These are phyloP conservation scores for Aphidius colemani DNA, from an alignment of 2,888 invertebrate genomes.

Conservation along the genomic window DNA sequence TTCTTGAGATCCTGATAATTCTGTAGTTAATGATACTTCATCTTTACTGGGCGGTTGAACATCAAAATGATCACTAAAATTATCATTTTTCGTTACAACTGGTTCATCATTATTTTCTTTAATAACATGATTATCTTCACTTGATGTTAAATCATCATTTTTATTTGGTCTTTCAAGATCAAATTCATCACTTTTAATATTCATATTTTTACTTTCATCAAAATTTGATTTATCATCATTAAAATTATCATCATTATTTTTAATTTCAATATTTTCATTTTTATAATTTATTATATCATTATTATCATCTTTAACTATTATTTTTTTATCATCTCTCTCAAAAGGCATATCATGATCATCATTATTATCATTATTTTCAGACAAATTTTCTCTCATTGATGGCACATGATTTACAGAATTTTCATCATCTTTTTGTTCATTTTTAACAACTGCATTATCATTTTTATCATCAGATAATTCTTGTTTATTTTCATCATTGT, in stretches of 20 bases:
- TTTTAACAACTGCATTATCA: conserved; percentile 20
- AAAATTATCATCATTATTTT: conserved; percentile 17
- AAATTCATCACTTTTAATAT: no score
- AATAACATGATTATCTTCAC: no score
- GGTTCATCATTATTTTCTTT: not conserved
- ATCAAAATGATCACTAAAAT: conserved; percentile 20
- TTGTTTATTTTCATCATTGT: not conserved
- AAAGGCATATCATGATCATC: conserved; percentile 6
- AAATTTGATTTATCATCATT: no score
- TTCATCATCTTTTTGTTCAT: conserved; percentile 2
- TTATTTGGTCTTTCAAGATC: no score
- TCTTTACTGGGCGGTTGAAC: conserved; percentile 8
- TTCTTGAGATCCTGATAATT: not conserved
- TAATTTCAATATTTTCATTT: conserved; percentile 8
- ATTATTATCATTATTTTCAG: conserved; percentile 14
- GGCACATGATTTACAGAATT: conserved; percentile 16
- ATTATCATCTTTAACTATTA: not conserved
- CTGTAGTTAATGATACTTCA: not conserved
- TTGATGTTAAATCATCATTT: no score
- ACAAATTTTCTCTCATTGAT: not conserved
- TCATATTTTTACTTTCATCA: no score
- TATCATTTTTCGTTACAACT: conserved; percentile 7
- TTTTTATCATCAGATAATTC: not conserved
- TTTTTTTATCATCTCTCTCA: conserved; percentile 5
- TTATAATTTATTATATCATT: not conserved